Conservation (phyloP, 2,797 vertebrate species). For the Acrossocheilus fasciatus region DNA sequence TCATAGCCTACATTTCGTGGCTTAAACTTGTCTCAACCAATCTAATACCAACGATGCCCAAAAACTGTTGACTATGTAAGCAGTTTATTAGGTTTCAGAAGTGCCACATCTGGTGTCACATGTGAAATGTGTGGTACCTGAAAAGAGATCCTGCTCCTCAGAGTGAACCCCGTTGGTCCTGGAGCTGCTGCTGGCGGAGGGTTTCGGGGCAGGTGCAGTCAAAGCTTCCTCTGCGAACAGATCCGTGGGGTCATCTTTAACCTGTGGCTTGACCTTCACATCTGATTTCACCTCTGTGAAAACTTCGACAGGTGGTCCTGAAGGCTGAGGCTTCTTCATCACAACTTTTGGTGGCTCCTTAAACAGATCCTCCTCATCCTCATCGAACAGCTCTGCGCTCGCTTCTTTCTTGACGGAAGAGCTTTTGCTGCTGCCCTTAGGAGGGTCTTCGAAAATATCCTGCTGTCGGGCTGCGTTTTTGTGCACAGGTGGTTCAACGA, state of each 20-base stretch:
- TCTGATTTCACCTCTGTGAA: constrained; percentile 45
- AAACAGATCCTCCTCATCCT: constrained; percentile 70
- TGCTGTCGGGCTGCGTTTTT: constrained; percentile 55
- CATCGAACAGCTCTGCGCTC: constrained; percentile 67
- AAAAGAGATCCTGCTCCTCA: constrained; percentile 91
- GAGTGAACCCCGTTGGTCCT: constrained; percentile 85
- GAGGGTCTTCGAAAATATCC: constrained; percentile 64
- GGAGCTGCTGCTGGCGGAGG: constrained; percentile 65
- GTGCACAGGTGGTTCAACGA: constrained; percentile 39
- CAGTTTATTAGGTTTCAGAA: neutral
- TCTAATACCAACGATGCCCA: neutral
- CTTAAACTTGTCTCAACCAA: no score
- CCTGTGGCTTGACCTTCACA: constrained; percentile 29
- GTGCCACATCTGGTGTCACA: neutral
- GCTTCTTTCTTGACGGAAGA: constrained; percentile 62
- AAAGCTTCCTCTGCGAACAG: constrained; percentile 74
- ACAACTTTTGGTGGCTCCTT: constrained; percentile 67
- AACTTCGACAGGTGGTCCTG: constrained; percentile 47
- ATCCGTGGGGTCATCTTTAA: constrained; percentile 61
- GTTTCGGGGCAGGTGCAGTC: constrained; percentile 26
- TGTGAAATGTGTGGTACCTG: constrained; percentile 75
- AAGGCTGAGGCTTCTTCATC: constrained; percentile 63
- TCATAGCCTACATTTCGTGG: no score
- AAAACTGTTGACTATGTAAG: neutral
- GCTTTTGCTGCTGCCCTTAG: constrained; percentile 34